Conservation (phyloP, 1,140 invertebrate genomes). For the Leptinotarsa texana region DNA sequence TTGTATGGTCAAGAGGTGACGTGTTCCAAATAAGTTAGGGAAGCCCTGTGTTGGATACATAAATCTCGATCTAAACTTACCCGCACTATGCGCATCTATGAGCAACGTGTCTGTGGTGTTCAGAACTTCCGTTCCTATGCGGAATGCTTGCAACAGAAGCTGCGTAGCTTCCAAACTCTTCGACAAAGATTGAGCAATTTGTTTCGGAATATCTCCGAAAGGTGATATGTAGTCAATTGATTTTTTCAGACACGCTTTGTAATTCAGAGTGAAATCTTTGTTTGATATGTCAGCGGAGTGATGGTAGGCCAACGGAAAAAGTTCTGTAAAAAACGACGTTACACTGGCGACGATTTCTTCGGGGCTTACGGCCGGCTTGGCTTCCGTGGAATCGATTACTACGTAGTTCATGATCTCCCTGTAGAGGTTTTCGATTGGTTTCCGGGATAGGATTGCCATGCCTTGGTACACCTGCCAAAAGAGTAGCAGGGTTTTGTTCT, state of each 20-base stretch:
- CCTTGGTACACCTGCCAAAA: constrained; percentile 76
- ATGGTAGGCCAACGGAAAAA: constrained; percentile 85
- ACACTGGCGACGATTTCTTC: constrained; percentile 66
- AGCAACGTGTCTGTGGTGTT: constrained; percentile 71
- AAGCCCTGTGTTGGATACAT: too few species aligned
- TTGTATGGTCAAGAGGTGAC: too few species aligned
- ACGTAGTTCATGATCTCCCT: constrained; percentile 71
- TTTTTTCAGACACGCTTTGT: constrained; percentile 74
- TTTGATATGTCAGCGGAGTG: constrained; percentile 56
- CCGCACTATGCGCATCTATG: constrained; percentile 52
- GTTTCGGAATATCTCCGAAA: constrained; percentile 78
- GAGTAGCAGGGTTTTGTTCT: constrained; percentile 76
- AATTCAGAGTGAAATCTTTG: constrained; percentile 72
- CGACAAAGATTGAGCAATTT: constrained; percentile 67
- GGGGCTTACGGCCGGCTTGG: constrained; percentile 48
- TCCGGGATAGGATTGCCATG: constrained; percentile 66
- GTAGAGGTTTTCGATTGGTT: constrained; percentile 70
- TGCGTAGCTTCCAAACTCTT: constrained; percentile 77
- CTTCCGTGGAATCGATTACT: constrained; percentile 47
- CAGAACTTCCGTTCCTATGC: constrained; percentile 65
- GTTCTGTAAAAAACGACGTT: constrained; percentile 75
- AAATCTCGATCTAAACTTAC: not conserved
- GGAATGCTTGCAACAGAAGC: constrained; percentile 72
- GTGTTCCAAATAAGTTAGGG: too few species aligned
- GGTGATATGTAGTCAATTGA: constrained; percentile 76